phyloP scores from a whole-genome alignment of 2,888 invertebrate species.

The Amphimallon solstitiale region DNA sequence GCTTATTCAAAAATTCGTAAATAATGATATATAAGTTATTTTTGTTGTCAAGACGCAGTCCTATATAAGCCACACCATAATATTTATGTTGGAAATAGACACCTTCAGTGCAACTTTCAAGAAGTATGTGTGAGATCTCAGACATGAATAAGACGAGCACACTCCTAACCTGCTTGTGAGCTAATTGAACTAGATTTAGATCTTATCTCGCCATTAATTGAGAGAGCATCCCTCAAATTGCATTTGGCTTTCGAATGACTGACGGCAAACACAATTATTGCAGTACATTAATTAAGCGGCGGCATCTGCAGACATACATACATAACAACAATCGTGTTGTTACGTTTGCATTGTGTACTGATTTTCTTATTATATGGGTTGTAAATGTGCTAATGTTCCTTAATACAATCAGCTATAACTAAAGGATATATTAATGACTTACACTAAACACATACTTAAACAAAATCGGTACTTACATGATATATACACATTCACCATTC shows the following conservation, averaged over 20 bases:
- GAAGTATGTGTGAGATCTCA: not conserved
- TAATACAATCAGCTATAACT: too few relatives aligned
- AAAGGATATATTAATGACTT: too few relatives aligned
- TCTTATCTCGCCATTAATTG: constrained; percentile 41
- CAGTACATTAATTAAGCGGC: constrained; percentile 41
- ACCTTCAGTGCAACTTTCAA: constrained; percentile 13
- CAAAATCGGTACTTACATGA: too few relatives aligned
- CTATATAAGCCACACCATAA: not conserved
- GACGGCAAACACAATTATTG: constrained; percentile 44
- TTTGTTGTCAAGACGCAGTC: too few relatives aligned
- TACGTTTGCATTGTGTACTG: not conserved
- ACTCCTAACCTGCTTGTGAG: not conserved
- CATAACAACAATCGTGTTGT: not conserved
- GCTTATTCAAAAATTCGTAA: too few relatives aligned
- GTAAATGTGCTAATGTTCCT: too few relatives aligned
- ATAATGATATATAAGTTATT: too few relatives aligned
- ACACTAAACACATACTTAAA: too few relatives aligned
- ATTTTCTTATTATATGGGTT: not conserved
- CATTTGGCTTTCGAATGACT: constrained; percentile 43
- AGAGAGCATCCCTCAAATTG: constrained; percentile 41
- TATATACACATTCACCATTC: too few relatives aligned
- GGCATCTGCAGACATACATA: constrained; percentile 6
- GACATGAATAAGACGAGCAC: not conserved
- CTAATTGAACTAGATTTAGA: constrained; percentile 40
- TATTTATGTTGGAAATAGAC: constrained; percentile 9